Base-by-base conservation (phyloP, 2,797 vertebrate species). In the Varecia variegata region DNA sequence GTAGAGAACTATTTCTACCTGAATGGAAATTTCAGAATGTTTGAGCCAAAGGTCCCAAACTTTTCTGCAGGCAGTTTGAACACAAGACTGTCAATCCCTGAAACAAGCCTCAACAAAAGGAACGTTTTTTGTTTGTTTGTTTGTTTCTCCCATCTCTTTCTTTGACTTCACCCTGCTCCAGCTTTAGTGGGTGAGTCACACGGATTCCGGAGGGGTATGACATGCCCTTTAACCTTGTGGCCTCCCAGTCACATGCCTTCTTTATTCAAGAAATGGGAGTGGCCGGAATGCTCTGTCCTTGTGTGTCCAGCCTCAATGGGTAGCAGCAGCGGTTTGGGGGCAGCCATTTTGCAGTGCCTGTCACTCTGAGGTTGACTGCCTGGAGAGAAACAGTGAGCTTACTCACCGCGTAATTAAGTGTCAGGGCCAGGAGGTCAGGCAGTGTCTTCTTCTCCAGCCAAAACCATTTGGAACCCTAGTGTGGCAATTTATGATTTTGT, bases 351-450 rank as follows among this genome's bases (percentile, higher is more conserved):
- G 68, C 80, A 88, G 92, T 43, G 93, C 86, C 71, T 97, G 81
- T 86, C 90, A 76, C 38, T 91, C 67, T 54, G 70, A 85, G 54
- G 60, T 32, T 62, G 74, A 90, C 92, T 43, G 18, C 20, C 7
- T 80, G 71, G 95, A 89, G 85, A 95, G 79, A 91, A 87, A 67
- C 84, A 35, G 1, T 30, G 73, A 96, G 81, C 84, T 84, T 86
- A 81, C 86, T 97, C 92, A 52, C 80, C 45, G 77, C 7, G 7
- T 94, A 76, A 91, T 94, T 96, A 96, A 88, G 94, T 70, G 88
- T 25, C 45, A 68, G 52, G 94, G 88, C 91, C 92, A 97, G 84
- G 30, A 98, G 85, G 96, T 98, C 97, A 90, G 97, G 76, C 40
- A 92, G 82, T 54, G 96, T 89, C 93, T 82, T 76, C 23, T 50